These are phyloP conservation scores for Dryas iulia DNA, from an alignment of 1,140 invertebrate genomes.

Conservation along the genomic window DNA sequence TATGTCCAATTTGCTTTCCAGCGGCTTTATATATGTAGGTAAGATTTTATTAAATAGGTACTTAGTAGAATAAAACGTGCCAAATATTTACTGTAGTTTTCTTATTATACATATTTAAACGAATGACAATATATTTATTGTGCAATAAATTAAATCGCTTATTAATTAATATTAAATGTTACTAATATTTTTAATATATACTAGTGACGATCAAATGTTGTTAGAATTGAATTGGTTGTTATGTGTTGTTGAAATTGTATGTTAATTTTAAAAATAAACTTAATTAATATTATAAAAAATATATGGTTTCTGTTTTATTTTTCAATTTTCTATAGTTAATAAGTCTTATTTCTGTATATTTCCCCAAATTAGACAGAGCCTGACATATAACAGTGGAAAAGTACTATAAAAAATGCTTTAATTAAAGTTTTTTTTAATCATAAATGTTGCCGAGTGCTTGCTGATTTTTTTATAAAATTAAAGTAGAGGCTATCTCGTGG, in stretches of 20 bases:
- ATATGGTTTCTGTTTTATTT: neutral
- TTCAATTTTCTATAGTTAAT: no score
- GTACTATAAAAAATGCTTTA: no score
- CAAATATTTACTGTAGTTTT: slow-evolving; percentile 31
- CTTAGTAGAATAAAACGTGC: slow-evolving; percentile 24
- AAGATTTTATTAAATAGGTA: slow-evolving; percentile 11
- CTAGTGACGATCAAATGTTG: slow-evolving; percentile 15
- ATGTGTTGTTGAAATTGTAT: slow-evolving; percentile 14
- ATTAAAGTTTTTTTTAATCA: no score
- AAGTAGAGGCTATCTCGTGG: no score
- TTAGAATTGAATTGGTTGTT: slow-evolving; percentile 18
- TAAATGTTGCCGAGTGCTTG: no score
- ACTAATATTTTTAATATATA: neutral
- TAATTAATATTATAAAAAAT: neutral
- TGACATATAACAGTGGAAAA: no score
- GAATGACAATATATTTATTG: neutral
- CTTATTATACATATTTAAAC: slow-evolving; percentile 5
- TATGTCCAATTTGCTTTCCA: no score
- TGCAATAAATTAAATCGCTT: slow-evolving; percentile 17
- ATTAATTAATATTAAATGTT: slow-evolving; percentile 10
- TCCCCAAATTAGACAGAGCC: no score
- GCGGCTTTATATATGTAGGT: no score
- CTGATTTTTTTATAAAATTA: no score
- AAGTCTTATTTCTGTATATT: no score
- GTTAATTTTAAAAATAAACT: slow-evolving; percentile 17